Percentiles rank a stretch among this genome's conserved stretches.
Conservation (phyloP, 2,888 invertebrate species). For the Drosophila dives region DNA sequence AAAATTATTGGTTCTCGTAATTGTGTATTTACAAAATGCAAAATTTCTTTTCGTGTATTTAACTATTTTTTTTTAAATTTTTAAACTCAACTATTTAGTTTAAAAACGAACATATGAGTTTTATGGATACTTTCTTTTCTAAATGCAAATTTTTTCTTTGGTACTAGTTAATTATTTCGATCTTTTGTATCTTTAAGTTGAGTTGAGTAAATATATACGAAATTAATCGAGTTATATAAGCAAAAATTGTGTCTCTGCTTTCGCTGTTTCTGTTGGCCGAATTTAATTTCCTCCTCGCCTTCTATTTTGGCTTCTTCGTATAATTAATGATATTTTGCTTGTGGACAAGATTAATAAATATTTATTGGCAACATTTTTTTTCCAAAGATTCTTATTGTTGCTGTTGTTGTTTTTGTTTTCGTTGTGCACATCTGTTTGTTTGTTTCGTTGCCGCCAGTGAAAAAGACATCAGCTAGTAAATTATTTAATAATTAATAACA, state of each 20-base stretch:
- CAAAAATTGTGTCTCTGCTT: background rate
- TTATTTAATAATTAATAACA: constrained; percentile 60
- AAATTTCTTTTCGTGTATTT: no score
- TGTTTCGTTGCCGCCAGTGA: constrained; percentile 21
- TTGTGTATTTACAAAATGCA: background rate
- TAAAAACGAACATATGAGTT: no score
- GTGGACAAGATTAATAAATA: constrained; percentile 62
- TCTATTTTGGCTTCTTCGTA: background rate
- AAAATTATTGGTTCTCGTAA: background rate
- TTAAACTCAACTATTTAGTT: background rate
- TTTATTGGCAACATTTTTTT: constrained; percentile 50
- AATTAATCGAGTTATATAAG: background rate
- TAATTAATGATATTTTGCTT: constrained; percentile 58
- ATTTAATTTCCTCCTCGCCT: background rate
- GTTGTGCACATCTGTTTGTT: constrained; percentile 35
- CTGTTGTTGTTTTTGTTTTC: background rate
- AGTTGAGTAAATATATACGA: background rate
- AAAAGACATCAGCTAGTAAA: constrained; percentile 47
- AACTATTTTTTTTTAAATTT: background rate
- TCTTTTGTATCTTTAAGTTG: background rate
- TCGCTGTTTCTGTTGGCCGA: background rate
- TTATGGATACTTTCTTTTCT: no score
- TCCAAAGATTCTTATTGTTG: constrained; percentile 8
- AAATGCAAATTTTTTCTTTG: background rate
- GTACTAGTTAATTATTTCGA: background rate